A percentile compares a stretch with the other conserved stretches of the same genome.
Evolutionary conservation across 2,797 vertebrate genomes (phyloP).

Genomic region (Alcedo quadribrachys): DNA sequence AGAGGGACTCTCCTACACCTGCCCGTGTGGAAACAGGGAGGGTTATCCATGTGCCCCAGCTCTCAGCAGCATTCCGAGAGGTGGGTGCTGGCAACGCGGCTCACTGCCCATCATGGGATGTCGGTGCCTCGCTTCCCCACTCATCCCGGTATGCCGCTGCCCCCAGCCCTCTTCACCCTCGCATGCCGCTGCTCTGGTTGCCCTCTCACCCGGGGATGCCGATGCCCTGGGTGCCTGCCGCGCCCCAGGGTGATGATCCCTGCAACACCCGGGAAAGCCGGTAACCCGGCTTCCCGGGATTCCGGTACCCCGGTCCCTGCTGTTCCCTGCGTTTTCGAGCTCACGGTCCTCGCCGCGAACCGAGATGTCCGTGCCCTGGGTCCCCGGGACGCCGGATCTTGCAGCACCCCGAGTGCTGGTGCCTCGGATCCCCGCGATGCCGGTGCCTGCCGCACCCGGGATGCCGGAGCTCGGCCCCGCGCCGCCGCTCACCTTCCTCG

Average conservation of each 20-base stretch:
- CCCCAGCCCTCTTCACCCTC: neutral
- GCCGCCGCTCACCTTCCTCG: slow-evolving; percentile 21
- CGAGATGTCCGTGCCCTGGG: neutral
- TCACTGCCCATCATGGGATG: neutral
- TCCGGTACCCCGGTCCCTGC: neutral
- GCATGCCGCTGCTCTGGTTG: neutral
- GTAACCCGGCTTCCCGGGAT: neutral
- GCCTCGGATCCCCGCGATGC: neutral
- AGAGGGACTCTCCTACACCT: neutral
- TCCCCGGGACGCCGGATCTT: neutral
- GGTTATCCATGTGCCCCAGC: neutral
- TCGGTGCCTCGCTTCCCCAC: neutral
- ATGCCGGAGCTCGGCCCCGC: neutral
- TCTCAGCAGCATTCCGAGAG: neutral
- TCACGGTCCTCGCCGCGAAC: neutral
- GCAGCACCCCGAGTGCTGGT: neutral
- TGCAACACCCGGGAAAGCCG: neutral
- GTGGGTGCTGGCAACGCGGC: neutral
- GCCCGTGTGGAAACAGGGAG: neutral
- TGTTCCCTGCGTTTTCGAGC: neutral
- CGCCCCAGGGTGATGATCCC: neutral
- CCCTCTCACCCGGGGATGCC: neutral
- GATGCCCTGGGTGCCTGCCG: neutral
- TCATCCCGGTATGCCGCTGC: neutral
- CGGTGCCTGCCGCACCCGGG: neutral